These are phyloP conservation scores for Lasioglossum villosulum DNA, from an alignment of 2,888 invertebrate species.

Conservation along the genomic window DNA sequence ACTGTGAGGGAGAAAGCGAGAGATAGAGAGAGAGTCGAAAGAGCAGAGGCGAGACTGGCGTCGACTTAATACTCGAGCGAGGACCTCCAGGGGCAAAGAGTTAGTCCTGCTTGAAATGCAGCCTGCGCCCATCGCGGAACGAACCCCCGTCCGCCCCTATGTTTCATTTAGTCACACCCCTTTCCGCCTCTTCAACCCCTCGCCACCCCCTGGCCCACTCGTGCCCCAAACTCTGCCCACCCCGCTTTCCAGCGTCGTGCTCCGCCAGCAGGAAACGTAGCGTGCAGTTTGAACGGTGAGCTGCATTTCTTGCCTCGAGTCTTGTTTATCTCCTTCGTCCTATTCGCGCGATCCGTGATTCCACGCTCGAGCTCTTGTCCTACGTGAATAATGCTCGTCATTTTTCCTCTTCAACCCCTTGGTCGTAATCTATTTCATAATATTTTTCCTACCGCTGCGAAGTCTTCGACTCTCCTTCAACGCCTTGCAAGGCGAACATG, in stretches of 20 bases:
- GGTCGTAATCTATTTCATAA: not conserved
- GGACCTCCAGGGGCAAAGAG: conserved; percentile 66
- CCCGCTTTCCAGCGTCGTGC: not conserved
- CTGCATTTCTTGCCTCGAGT: conserved; percentile 50
- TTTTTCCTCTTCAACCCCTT: not conserved
- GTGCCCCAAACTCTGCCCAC: not conserved
- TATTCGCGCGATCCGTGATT: conserved; percentile 15
- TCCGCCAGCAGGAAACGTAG: conserved; percentile 45
- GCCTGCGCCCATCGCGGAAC: conserved; percentile 70
- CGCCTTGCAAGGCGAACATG: not conserved
- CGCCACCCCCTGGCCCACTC: not conserved
- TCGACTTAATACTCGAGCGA: conserved; percentile 72
- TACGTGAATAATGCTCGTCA: conserved; percentile 15
- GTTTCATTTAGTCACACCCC: conserved; percentile 33
- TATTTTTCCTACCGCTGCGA: not conserved
- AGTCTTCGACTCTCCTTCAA: not conserved
- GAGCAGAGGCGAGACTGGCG: conserved; percentile 48
- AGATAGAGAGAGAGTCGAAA: not conserved
- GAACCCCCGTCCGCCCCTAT: conserved; percentile 61
- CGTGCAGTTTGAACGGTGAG: conserved; percentile 52
- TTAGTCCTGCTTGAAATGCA: conserved; percentile 76
- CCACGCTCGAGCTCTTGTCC: not conserved
- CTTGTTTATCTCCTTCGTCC: conserved; percentile 57
- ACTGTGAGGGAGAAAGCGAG: not conserved
- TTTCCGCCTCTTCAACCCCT: not conserved